Evolutionary conservation across 2,888 invertebrate species (phyloP), one percentile per base, ranked within the genome.

Genomic region (Campoplex nolae): DNA sequence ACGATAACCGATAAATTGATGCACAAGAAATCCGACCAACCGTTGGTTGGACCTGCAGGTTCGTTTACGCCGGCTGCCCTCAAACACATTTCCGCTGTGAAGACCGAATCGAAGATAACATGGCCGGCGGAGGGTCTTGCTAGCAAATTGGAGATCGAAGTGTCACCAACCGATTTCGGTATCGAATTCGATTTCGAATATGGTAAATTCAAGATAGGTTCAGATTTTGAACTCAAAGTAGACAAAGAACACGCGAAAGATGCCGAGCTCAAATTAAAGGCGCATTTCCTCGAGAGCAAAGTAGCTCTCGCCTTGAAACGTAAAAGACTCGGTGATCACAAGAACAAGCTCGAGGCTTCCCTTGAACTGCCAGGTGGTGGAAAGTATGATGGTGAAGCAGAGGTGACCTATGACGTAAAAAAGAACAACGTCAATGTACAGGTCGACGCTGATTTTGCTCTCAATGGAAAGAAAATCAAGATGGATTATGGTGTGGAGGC

Each of bases 271-370:
- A 95, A 96, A 28, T 95, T 97, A 0, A 96, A 96, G 88, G 93
- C 91, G 2, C 92, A 94, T 83, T 93, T 95, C 6, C 91, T 95
- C 88, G 95, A 95, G 48, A 96, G 95, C 89, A 95, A 95, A 81
- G 54, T 96, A 0, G 95, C 96, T 88, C 84, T 96, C 0, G 95
- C 96, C 88, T 94, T 96, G 0, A 96, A 96, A 89, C 95, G 97
- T 28, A 95, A 96, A 65, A 95, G 96, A 3, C 92, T 95, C 0
- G 95, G 95, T 0, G 93, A 94, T 18, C 95, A 95, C 48, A 96
- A 96, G 91, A 96, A 96, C 1, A 96, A 97, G 91, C 95, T 96
- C 65, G 95, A 95, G 65, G 96, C 96, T 90, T 95, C 95, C 56
- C 85, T 97, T 11, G 95, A 95, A 6, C 89, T 97, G 23, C 96